Conservation (phyloP, 1,140 invertebrate genomes). For the Drosophila aff. region DNA sequence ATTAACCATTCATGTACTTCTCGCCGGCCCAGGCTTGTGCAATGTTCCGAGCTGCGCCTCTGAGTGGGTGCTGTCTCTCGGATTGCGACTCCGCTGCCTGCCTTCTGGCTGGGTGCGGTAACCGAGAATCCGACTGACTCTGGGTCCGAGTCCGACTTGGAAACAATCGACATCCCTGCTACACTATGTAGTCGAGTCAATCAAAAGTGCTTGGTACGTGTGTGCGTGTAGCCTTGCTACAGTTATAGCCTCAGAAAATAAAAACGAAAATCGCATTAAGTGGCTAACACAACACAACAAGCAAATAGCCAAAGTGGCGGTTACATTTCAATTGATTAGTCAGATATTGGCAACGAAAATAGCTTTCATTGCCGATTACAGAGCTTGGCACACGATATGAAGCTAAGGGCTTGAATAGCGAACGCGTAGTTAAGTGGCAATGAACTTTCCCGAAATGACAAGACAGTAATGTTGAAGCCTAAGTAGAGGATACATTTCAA, state of each 20-base stretch:
- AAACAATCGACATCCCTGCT: constrained; percentile 24
- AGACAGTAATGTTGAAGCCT: not conserved
- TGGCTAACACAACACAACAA: constrained; percentile 6
- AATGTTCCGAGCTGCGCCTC: constrained; percentile 54
- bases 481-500: not conserved
- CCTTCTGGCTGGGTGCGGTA: constrained; percentile 27
- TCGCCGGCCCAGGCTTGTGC: constrained; percentile 38
- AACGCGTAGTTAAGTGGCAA: not conserved
- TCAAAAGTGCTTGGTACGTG: constrained; percentile 19
- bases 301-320: not conserved
- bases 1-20: constrained; percentile 39
- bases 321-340: constrained; percentile 14
- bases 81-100: constrained; percentile 22
- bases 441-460: not conserved
- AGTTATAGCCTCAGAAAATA: not conserved
- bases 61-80: constrained; percentile 54
- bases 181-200: constrained; percentile 18
- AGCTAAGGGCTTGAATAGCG: not conserved
- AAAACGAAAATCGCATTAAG: not conserved
- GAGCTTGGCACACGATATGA: not conserved
- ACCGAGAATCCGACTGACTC: not conserved
- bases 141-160: not conserved
- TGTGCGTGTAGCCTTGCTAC: constrained; percentile 6
- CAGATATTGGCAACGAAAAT: constrained; percentile 8
- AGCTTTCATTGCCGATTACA: not conserved